Evolutionary conservation across 2,113 vertebrate species (phyloP).

Genomic region (Spilogale gracilis): DNA sequence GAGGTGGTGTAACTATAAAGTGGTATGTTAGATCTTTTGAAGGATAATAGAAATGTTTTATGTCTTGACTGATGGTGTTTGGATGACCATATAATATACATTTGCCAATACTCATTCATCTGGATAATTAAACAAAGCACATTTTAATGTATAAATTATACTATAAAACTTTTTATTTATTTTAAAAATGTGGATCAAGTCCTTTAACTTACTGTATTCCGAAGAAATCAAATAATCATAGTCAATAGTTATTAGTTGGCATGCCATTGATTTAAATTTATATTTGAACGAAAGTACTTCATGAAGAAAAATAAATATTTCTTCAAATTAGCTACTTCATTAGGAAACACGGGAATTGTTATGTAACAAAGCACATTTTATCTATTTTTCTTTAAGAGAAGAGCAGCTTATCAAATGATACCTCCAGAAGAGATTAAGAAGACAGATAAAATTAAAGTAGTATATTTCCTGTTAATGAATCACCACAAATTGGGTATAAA

Average conservation of each 20-base stretch:
- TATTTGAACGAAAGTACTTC: not conserved
- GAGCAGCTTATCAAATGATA: not conserved
- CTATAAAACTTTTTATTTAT: not conserved
- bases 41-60: not conserved
- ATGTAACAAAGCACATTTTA: not conserved
- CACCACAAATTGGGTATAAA: conserved; percentile 34
- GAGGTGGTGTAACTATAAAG: not conserved
- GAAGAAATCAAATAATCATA: not conserved
- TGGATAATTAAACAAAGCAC: not conserved
- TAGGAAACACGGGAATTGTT: not conserved
- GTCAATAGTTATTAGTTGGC: not conserved
- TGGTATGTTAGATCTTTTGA: not conserved
- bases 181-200: not conserved
- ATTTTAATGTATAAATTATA: not conserved
- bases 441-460: not conserved
- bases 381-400: not conserved
- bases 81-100: not conserved
- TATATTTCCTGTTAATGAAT: conserved; percentile 49
- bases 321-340: not conserved
- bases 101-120: not conserved
- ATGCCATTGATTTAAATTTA: not conserved
- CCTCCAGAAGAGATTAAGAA: not conserved
- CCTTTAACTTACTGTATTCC: not conserved
- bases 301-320: not conserved
- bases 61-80: not conserved